Percentiles rank a stretch among this genome's conserved stretches.
These are phyloP conservation scores for Rhinogobius similis DNA, from an alignment of 2,113 vertebrate genomes.

Conservation along the genomic window DNA sequence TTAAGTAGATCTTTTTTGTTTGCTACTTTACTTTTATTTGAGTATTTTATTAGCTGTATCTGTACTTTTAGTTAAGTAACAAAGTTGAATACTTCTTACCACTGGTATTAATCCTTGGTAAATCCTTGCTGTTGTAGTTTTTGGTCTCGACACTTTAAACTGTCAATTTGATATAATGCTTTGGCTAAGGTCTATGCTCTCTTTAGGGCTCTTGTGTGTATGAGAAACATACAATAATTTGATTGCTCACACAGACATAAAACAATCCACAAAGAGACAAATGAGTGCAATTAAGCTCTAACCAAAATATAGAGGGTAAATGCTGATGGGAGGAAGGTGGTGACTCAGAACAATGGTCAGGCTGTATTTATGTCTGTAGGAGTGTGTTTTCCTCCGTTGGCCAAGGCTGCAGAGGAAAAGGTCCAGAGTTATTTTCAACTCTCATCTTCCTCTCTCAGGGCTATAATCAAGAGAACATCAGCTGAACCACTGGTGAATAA, in stretches of 20 bases:
- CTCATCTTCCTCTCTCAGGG: conserved; percentile 53
- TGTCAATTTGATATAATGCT: neutral
- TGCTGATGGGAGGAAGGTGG: conserved; percentile 31
- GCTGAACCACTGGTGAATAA: conserved; percentile 58
- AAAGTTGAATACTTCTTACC: no score
- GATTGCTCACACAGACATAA: neutral
- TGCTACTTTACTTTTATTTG: no score
- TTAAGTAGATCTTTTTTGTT: no score
- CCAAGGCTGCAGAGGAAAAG: conserved; percentile 49
- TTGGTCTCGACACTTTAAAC: no score
- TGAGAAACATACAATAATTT: neutral
- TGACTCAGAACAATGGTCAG: conserved; percentile 64
- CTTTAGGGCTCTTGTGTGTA: neutral
- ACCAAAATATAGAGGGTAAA: conserved; percentile 11
- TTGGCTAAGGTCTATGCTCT: neutral
- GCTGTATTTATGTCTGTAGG: conserved; percentile 65
- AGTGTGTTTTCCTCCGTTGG: conserved; percentile 59
- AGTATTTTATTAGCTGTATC: no score
- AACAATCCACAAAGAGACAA: conserved; percentile 1
- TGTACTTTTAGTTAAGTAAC: no score
- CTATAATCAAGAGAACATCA: conserved; percentile 73
- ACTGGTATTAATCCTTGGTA: no score
- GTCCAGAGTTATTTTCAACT: conserved; percentile 60
- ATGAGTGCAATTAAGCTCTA: conserved; percentile 14
- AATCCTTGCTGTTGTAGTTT: no score